phyloP scores from a whole-genome alignment of 2,113 vertebrate genomes.

The Daphoenositta chrysoptera region DNA sequence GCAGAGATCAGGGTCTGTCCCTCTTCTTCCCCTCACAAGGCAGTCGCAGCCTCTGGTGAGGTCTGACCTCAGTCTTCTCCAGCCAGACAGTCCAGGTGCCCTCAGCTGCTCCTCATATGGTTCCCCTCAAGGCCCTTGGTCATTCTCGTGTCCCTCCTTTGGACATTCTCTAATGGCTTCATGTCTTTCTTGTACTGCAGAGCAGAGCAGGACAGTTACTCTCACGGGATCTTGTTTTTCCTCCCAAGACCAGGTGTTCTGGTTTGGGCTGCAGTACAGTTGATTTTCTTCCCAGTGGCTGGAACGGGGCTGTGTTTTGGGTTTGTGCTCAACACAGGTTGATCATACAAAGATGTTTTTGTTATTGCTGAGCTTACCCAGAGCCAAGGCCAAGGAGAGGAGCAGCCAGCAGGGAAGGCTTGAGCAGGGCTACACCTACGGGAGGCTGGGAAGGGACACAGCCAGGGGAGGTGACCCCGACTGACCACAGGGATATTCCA shows the following conservation, averaged over 20 bases:
- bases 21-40: background rate
- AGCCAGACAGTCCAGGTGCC: background rate
- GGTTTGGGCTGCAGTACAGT: background rate
- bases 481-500: background rate
- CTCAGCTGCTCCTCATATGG: background rate
- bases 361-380: background rate
- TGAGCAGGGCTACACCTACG: background rate
- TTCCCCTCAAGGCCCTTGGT: background rate
- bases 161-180: background rate
- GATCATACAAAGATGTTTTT: background rate
- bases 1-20: background rate
- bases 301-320: background rate
- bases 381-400: background rate
- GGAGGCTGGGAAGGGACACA: background rate
- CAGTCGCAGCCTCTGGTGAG: background rate
- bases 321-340: background rate
- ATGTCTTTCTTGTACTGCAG: background rate
- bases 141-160: background rate
- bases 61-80: background rate
- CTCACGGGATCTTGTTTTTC: background rate
- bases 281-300: background rate
- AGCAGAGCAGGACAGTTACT: background rate
- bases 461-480: rapidly evolving
- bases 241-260: background rate
- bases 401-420: background rate